phyloP scores from a whole-genome alignment of 2,113 vertebrate species.

The Fregetta grallaria region DNA sequence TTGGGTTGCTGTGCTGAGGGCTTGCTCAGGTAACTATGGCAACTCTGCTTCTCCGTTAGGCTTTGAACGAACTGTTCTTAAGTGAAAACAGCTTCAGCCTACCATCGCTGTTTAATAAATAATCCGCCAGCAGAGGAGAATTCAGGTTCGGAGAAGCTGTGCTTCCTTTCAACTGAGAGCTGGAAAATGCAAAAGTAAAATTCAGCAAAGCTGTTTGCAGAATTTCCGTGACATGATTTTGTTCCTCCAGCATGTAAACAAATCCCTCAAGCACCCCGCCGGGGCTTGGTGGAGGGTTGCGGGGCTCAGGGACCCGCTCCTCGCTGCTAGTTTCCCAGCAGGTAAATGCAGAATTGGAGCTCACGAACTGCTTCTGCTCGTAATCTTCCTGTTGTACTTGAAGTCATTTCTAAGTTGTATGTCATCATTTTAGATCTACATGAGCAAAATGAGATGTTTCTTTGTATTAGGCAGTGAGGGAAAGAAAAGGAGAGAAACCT shows the following conservation, averaged over 20 bases:
- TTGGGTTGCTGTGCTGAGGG: constrained; percentile 62
- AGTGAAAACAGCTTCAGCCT: constrained; percentile 72
- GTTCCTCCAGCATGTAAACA: background rate
- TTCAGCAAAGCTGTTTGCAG: background rate
- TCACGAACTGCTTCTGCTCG: background rate
- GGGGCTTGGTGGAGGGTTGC: rapidly evolving
- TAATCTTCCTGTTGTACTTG: background rate
- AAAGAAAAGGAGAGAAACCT: constrained; percentile 4
- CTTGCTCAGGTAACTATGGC: constrained; percentile 74
- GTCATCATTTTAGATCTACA: background rate
- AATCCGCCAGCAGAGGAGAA: constrained; percentile 43
- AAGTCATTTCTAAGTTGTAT: background rate
- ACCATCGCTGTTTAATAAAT: constrained; percentile 66
- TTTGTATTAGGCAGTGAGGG: background rate
- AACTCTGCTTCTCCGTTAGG: constrained; percentile 65
- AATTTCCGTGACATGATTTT: constrained; percentile 20
- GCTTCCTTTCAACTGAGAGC: constrained; percentile 44
- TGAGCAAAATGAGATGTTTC: background rate
- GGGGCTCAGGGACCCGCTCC: background rate
- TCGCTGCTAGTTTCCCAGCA: background rate
- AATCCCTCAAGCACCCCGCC: rapidly evolving
- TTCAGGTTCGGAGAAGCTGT: constrained; percentile 37
- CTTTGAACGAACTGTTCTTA: constrained; percentile 66
- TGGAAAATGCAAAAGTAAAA: constrained; percentile 28
- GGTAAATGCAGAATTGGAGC: background rate